phyloP scores from a whole-genome alignment of 2,888 invertebrate species.

The Rapana venosa region DNA sequence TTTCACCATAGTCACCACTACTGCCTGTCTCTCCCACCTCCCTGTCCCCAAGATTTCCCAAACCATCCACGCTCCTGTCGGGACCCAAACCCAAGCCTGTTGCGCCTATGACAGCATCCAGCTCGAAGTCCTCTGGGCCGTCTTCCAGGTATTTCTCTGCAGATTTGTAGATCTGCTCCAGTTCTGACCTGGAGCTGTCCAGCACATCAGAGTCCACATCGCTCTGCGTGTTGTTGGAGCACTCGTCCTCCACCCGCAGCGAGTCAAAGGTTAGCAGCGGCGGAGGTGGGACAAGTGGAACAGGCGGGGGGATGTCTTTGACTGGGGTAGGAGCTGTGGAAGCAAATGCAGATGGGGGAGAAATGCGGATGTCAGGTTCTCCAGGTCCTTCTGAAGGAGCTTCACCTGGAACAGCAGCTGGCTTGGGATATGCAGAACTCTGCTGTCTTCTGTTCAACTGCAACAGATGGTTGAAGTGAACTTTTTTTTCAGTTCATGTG shows the following conservation, averaged over 20 bases:
- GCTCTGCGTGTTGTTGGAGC: slow-evolving; percentile 49
- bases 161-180: slow-evolving; percentile 52
- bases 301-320: neutral
- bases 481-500: no score
- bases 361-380: neutral
- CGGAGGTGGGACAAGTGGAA: slow-evolving; percentile 42
- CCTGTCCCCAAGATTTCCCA: neutral
- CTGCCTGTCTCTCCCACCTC: neutral
- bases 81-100: slow-evolving; percentile 5
- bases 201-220: slow-evolving; percentile 55
- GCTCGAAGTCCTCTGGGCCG: slow-evolving; percentile 32
- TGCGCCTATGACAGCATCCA: slow-evolving; percentile 42
- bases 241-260: slow-evolving; percentile 40
- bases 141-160: slow-evolving; percentile 12
- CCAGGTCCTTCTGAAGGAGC: neutral
- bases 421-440: neutral
- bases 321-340: slow-evolving; percentile 6
- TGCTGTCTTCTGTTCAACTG: neutral
- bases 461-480: neutral
- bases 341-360: slow-evolving; percentile 31
- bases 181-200: slow-evolving; percentile 59
- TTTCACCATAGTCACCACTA: neutral
- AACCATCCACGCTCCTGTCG: slow-evolving; percentile 12
- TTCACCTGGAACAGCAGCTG: neutral
- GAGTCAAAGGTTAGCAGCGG: slow-evolving; percentile 33